Evolutionary conservation across 2,888 invertebrate genomes (phyloP).

Genomic region (Drosophila neotestacea): DNA sequence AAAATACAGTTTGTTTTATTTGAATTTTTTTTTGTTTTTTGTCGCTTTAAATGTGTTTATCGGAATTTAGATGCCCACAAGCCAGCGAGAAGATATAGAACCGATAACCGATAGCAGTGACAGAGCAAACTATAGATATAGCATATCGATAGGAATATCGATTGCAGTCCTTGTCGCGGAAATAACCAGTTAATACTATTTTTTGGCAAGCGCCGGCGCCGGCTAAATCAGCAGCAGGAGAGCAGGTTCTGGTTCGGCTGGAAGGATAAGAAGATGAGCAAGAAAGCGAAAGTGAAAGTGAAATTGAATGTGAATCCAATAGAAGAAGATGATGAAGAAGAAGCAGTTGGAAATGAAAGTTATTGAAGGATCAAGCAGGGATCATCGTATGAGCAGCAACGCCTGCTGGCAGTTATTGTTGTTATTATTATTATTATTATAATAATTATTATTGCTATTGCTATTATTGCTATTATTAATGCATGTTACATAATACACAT

Average conservation of each 20-base stretch:
- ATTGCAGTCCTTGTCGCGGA: conserved; percentile 46
- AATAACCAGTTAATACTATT: conserved; percentile 19
- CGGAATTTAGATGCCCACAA: conserved; percentile 53
- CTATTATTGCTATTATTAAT: conserved; percentile 59
- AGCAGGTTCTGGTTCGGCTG: conserved; percentile 9
- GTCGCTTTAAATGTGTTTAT: conserved; percentile 37
- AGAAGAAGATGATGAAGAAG: not conserved
- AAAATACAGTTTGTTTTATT: conserved; percentile 28
- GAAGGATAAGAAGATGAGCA: conserved; percentile 9
- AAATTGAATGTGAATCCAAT: not conserved
- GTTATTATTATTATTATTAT: conserved; percentile 57
- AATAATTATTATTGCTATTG: conserved; percentile 31
- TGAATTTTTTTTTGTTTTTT: conserved; percentile 21
- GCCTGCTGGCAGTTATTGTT: conserved; percentile 76
- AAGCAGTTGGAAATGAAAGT: conserved; percentile 4
- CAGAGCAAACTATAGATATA: too few species aligned
- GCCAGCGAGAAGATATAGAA: conserved; percentile 67
- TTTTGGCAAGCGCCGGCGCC: conserved; percentile 78
- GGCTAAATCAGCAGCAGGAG: conserved; percentile 62
- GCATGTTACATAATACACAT: conserved; percentile 57
- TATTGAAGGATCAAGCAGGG: conserved; percentile 57
- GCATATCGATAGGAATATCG: conserved; percentile 21
- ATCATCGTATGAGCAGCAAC: conserved; percentile 51
- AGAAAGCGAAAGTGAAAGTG: not conserved
- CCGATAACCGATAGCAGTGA: conserved; percentile 27